A percentile compares a stretch with the other conserved stretches of the same genome.
Evolutionary conservation across 2,113 vertebrate species (phyloP).

Genomic region (Corythornis madagascariensis): DNA sequence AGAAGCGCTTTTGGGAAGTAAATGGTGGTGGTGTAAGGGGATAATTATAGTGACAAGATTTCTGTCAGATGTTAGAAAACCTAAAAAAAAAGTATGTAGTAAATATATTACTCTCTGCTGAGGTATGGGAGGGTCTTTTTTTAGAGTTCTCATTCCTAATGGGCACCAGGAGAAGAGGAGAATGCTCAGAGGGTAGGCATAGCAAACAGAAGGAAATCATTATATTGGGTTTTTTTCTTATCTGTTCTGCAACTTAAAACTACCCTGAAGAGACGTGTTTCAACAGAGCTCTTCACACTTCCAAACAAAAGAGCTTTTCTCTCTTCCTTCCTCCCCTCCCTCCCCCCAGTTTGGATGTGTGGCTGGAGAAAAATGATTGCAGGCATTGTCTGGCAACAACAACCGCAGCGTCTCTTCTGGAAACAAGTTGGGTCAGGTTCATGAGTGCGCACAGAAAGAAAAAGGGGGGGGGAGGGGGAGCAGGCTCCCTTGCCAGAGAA

Average conservation of each 20-base stretch:
- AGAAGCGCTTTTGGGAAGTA: background rate
- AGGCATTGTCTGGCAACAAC: constrained; percentile 69
- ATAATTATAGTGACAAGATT: background rate
- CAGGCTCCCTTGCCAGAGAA: constrained; percentile 56
- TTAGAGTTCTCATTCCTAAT: background rate
- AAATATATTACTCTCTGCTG: background rate
- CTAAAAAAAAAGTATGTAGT: background rate
- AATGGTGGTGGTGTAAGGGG: background rate
- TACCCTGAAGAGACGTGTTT: constrained; percentile 58
- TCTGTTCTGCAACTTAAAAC: constrained; percentile 58
- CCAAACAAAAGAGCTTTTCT: constrained; percentile 70
- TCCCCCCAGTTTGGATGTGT: constrained; percentile 13
- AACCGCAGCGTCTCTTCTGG: constrained; percentile 49
- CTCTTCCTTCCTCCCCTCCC: background rate
- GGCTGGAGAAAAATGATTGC: constrained; percentile 65
- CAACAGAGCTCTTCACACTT: constrained; percentile 66
- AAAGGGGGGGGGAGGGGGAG: background rate
- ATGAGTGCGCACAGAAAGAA: background rate
- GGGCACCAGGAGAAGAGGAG: constrained; percentile 22
- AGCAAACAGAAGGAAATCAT: constrained; percentile 55
- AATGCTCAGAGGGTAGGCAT: background rate
- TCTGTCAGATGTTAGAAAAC: background rate
- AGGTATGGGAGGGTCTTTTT: background rate
- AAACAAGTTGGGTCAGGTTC: constrained; percentile 74
- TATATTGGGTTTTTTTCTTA: constrained; percentile 33